Evolutionary conservation across 2,888 invertebrate genomes (phyloP), one percentile per base, ranked within the genome.

Genomic region (Dinocampus coccinellae): DNA sequence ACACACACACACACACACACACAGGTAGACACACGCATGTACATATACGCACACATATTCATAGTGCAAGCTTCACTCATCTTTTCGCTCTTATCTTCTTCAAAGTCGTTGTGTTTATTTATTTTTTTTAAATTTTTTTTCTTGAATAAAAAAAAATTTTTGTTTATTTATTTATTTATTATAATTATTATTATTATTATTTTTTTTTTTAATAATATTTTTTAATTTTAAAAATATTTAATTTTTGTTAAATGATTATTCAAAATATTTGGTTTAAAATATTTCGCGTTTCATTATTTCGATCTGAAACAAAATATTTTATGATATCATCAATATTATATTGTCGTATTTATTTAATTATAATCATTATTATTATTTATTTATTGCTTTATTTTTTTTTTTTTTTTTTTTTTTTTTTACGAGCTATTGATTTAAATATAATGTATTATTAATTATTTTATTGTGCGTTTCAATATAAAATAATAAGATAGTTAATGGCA

Each of bases 401-500:
- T 1, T 47, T 47, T 47, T 47, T 3, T 0, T 7, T 39, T 39
- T 22, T 53, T 53, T 53, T 53, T 24, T 22, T 10, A 55, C 22
- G 24, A 24, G n/a, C n/a, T n/a, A 24, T 6, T 53, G 22, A 24
- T 53, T 13, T 53, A 10, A 22, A 2, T 53, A 13, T n/a, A n/a
- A 6, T 7, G 24, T 24, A 29, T 55, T n/a, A n/a, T 26, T 24
- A 24, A 26, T 24, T 3, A n/a, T 55, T 29, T 26, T 55, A 13
- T 55, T 24, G 6, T 26, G 1, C 10, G n/a, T 24, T 11, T 26
- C 4, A 24, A 24, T 29, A 9, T 34, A 29, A n/a, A 29, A 62
- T 29, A 47, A 16, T 52, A 33, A 26, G 60, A 57, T 62, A 34
- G 57, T 69, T 57, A 68, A 53, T 69, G 57, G 66, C 65, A 39